Base-by-base conservation (phyloP, 2,113 vertebrate genomes). In the Xenopus borealis region DNA sequence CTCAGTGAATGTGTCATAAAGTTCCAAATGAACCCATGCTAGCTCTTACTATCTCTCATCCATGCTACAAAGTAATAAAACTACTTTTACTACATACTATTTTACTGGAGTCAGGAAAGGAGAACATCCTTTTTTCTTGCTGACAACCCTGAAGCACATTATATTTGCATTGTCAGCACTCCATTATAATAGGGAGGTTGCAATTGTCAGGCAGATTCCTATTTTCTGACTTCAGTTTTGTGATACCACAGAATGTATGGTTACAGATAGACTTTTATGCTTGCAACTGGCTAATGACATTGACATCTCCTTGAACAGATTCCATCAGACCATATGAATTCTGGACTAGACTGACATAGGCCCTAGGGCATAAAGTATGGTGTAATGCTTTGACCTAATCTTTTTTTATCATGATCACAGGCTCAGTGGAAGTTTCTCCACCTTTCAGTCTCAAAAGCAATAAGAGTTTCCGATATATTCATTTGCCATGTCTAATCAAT, bases 391-490 rank as follows among this genome's bases (percentile, higher is more conserved):
- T 75, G 19, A 30, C 65, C 66, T 75, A 68, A 6, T 7, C 72
- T 66, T 59, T 72, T 40, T 6, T 9, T 79, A 30, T 82, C 59
- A 20, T 59, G 71, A 81, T 17, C 17, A 27, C 61, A 77, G 19
- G 66, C 23, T 82, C 62, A 67, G 79, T 40, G 50, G 55, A 78
- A 72, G 79, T 79, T 70, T 72, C 8, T 72, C 65, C 79, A 73
- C 75, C 78, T 84, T 78, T 83, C 81, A 82, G 78, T 83, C 75
- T 79, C 71, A 79, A 73, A 84, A 83, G 78, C 69, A 84, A 67
- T 78, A 80, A 80, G 69, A 76, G 69, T 83, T 80, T 81, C 76
- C 71, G 81, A 14, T 80, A 40, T 72, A 72, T 79, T 73, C 66
- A 69, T 75, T 63, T 50, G 70, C 82, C 71, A 14, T 80, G 70